Conservation (phyloP, 2,797 vertebrate genomes). For the Podarcis siculus region DNA sequence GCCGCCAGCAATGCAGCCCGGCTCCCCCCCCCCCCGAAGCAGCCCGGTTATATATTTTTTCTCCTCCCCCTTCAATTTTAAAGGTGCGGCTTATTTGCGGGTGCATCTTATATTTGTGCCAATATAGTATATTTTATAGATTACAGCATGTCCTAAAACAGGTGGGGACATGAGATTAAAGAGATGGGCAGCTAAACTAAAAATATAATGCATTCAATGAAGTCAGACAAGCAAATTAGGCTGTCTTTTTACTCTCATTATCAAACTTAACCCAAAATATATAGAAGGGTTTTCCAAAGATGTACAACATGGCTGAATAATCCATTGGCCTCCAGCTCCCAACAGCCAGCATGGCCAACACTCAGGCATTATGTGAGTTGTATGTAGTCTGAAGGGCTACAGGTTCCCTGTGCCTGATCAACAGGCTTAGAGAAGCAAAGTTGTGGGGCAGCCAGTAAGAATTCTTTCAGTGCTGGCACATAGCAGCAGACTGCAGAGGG, state of each 20-base stretch:
- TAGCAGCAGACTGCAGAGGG: not conserved
- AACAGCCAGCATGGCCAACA: too few species aligned
- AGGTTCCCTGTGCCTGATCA: too few species aligned
- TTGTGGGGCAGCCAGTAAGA: not conserved
- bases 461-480: too few species aligned
- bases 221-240: not conserved
- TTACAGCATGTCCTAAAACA: not conserved
- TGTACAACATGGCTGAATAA: too few species aligned
- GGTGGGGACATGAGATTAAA: not conserved
- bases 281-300: not conserved
- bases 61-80: too few species aligned
- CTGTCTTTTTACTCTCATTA: not conserved
- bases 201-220: not conserved
- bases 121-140: not conserved
- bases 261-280: not conserved
- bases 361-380: too few species aligned
- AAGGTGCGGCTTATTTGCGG: too few species aligned
- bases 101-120: too few species aligned
- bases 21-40: too few species aligned
- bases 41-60: too few species aligned
- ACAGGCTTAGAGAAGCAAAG: not conserved
- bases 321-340: too few species aligned
- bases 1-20: fast-evolving
- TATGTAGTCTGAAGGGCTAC: too few species aligned
- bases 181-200: not conserved